Evolutionary conservation across 2,113 vertebrate species (phyloP), one percentile per base, ranked within the genome.

Genomic region (Hippolais icterina): DNA sequence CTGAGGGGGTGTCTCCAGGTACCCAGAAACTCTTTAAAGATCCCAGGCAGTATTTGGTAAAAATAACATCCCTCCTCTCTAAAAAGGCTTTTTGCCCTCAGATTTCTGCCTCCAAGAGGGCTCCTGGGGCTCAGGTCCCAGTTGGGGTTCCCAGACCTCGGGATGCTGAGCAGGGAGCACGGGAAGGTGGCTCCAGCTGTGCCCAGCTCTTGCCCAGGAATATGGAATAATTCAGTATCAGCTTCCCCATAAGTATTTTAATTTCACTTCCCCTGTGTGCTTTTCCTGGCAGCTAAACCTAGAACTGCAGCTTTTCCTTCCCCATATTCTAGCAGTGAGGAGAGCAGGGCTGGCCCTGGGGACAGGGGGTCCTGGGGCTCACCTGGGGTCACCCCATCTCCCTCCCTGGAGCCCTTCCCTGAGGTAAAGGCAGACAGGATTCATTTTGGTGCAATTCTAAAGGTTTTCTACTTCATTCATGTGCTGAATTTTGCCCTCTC

Each of bases 111-210:
- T 14, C 16, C 31, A 28, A 18, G 76, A 49, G n/a, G 24, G 42
- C 15, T 65, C 2, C 1, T 71, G 69, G 35, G 50, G 28, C 19
- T 24, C 22, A 39, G 24, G 27, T 18, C 23, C 29, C 2, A 0
- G 0, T 0, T 61, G 53, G 33, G 25, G 13, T 25, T 33, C 41
- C 61, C 64, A 31, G 33, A 31, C 5, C 41, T 29, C 0, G 1
- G 7, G 60, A 22, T 70, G 65, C 54, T 2, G 15, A 61, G 52
- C 6, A 6, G 25, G 52, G 39, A 78, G 56, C 2, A 1, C 3
- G 10, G 61, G 65, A 85, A 35, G 42, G 20, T 8, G 3, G 21
- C 35, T 42, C 56, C 19, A 6, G 37, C 3, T 65, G 49, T 68
- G 31, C 52, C 50, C 12, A 4, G 76, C 49, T 56, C 27, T 65